Base-by-base conservation (phyloP, 2,888 invertebrate species). In the Pimpla rufipes region DNA sequence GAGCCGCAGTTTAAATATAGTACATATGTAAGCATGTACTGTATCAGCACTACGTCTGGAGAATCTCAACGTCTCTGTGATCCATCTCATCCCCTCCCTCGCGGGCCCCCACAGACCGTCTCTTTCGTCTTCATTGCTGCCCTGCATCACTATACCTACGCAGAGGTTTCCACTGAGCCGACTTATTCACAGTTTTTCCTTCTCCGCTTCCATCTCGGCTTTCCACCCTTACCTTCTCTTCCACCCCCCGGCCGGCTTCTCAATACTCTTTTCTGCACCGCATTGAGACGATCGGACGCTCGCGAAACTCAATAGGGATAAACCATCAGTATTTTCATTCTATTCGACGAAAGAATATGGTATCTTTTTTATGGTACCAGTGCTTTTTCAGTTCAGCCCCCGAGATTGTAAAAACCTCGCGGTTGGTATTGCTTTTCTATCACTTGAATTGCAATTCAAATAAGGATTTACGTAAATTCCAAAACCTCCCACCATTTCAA, bases 221-320 rank as follows among this genome's bases (percentile, higher is more conserved):
- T 57, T 52, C 40, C 55, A 23, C 21, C 71, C 42, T 21, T 35
- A 45, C 29, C 70, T n/a, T n/a, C 29, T n/a, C 10, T 40, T 18
- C 11, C 11, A 10, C 2, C 29, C 37, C 59, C 29, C 21, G 55
- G 16, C 50, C 52, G 50, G 29, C 29, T 59, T 73, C 71, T 73
- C 71, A 59, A 73, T 73, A 73, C 57, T 73, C 57, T 45, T 59
- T 59, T 73, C 18, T 16, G 59, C 71, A 45, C 59, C 71, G 35
- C 71, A 73, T 73, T 73, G 71, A 59, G 59, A 73, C 71, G 71
- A 73, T 73, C 71, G 71, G 71, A 73, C 71, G 71, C 62, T 62
- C 62, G 62, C 18, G 62, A 73, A 73, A 73, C 71, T 73, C 71
- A 59, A 73, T 73, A 59, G 71, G 59, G 59, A 73, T 73, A 73